These are phyloP conservation scores for Pseudeuparius sepicola DNA, from an alignment of 2,888 invertebrate genomes.

Conservation along the genomic window DNA sequence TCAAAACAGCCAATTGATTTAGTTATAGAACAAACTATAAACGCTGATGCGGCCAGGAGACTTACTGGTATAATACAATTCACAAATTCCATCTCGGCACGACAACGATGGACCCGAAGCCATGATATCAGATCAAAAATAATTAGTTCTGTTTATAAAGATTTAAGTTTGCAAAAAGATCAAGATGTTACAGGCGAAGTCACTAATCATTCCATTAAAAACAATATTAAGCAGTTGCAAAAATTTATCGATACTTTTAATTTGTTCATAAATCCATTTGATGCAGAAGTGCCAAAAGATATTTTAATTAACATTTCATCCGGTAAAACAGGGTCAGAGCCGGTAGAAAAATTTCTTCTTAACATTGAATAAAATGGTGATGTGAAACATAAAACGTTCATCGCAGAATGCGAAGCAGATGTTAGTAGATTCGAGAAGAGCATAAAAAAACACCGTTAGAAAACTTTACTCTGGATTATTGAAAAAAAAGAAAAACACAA, in stretches of 20 bases:
- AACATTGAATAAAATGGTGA: conserved; percentile 24
- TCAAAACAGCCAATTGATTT: conserved; percentile 30
- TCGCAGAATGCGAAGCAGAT: conserved; percentile 23
- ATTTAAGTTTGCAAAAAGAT: conserved; percentile 21
- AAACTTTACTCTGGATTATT: conserved; percentile 22
- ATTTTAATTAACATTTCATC: conserved; percentile 24
- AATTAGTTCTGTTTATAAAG: conserved; percentile 22
- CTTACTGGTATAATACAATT: conserved; percentile 15
- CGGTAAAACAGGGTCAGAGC: conserved; percentile 23
- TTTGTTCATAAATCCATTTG: conserved; percentile 22
- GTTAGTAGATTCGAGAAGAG: conserved; percentile 23
- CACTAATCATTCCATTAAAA: conserved; percentile 20
- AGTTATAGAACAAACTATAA: conserved; percentile 27
- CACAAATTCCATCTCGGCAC: conserved; percentile 21
- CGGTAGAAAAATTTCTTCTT: conserved; percentile 21
- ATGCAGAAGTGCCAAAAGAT: conserved; percentile 19
- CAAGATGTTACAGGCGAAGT: conserved; percentile 28
- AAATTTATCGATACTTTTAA: conserved; percentile 19
- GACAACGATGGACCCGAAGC: conserved; percentile 28
- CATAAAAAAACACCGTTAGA: conserved; percentile 22
- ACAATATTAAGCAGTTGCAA: conserved; percentile 18
- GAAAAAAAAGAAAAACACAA: conserved; percentile 20
- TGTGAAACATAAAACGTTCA: conserved; percentile 22
- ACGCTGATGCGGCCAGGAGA: conserved; percentile 16
- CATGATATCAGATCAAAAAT: conserved; percentile 24